Evolutionary conservation across 1,140 invertebrate species (phyloP).

Genomic region (Charaxes varanes): DNA sequence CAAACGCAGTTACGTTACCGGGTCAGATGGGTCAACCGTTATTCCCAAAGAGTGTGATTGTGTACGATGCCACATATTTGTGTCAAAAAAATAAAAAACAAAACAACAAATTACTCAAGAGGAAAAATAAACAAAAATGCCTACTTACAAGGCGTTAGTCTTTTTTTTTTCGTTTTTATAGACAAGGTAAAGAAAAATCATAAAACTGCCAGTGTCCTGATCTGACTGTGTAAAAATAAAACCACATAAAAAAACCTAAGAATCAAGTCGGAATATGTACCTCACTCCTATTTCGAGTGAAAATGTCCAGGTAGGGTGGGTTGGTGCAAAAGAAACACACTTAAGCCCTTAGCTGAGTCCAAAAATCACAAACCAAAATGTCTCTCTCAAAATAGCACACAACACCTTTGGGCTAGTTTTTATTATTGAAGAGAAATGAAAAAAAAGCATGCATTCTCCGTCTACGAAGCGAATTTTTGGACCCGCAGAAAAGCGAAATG

Average conservation of each 20-base stretch:
- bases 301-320: conserved; percentile 68
- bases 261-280: conserved; percentile 36
- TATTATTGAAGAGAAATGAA: conserved; percentile 9
- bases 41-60: conserved; percentile 44
- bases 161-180: conserved; percentile 30
- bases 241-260: conserved; percentile 28
- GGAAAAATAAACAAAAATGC: conserved; percentile 36
- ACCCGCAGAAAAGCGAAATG: conserved; percentile 50
- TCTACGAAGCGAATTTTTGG: conserved; percentile 58
- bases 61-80: conserved; percentile 41
- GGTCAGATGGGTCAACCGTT: conserved; percentile 37
- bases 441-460: conserved; percentile 35
- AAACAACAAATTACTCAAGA: conserved; percentile 31
- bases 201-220: conserved; percentile 56
- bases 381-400: conserved; percentile 31
- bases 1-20: conserved; percentile 51
- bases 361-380: conserved; percentile 48
- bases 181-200: conserved; percentile 28
- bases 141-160: conserved; percentile 52
- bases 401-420: conserved; percentile 66
- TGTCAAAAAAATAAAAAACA: conserved; percentile 48
- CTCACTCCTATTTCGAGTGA: conserved; percentile 52
- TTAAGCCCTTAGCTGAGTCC: conserved; percentile 61
- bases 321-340: conserved; percentile 57
- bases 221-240: conserved; percentile 46